Conservation (phyloP, 2,113 vertebrate species). For the Andinoacara biseriatus region DNA sequence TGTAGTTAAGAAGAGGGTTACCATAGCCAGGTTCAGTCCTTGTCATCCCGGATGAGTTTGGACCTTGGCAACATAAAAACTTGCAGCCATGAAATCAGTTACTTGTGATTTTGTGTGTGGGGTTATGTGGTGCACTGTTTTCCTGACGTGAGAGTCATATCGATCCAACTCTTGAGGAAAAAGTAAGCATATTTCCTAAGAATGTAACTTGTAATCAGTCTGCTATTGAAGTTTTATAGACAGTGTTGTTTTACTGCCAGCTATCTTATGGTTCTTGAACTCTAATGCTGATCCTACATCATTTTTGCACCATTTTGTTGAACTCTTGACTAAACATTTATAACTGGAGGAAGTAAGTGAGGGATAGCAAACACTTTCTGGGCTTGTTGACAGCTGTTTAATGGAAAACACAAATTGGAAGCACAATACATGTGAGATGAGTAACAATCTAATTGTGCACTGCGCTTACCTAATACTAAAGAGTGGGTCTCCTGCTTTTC, state of each 20-base stretch:
- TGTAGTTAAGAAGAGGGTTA: not conserved
- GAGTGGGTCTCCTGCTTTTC: not conserved
- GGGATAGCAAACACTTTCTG: conserved; percentile 43
- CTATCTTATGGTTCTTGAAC: not conserved
- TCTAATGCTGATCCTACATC: not conserved
- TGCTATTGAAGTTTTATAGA: not conserved
- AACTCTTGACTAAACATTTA: not conserved
- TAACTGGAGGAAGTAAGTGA: not conserved
- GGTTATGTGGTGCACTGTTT: not conserved
- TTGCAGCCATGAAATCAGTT: not conserved
- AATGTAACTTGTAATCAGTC: not conserved
- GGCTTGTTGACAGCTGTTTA: conserved; percentile 46
- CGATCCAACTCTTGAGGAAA: too few relatives aligned
- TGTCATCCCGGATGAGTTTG: not conserved
- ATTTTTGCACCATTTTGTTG: not conserved
- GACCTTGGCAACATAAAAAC: not conserved
- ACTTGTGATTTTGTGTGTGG: not conserved
- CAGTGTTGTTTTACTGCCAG: not conserved
- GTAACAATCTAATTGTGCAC: conserved; percentile 4
- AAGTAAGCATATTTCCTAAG: too few relatives aligned
- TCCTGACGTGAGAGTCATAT: too few relatives aligned
- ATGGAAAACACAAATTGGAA: conserved; percentile 41
- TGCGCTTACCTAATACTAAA: not conserved
- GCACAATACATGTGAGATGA: conserved; percentile 19
- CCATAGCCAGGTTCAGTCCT: not conserved